phyloP scores from a whole-genome alignment of 1,140 invertebrate species.

The Magallana ariakensis region DNA sequence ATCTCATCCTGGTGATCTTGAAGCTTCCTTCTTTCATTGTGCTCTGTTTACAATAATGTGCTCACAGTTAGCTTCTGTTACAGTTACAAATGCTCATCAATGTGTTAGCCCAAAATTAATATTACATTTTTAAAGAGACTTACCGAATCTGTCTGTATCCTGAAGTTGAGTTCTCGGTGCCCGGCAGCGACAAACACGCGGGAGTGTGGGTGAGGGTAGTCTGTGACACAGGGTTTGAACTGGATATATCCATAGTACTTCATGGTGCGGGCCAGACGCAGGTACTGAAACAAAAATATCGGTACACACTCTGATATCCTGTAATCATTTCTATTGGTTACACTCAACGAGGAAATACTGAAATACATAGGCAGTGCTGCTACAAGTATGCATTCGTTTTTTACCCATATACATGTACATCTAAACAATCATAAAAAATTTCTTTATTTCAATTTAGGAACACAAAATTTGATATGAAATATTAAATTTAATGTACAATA shows the following conservation, averaged over 20 bases:
- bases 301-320: neutral
- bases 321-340: too few relatives aligned
- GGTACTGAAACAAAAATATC: conserved; percentile 86
- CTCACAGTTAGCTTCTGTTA: neutral
- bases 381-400: too few relatives aligned
- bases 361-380: too few relatives aligned
- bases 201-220: conserved; percentile 87
- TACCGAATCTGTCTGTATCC: conserved; percentile 76
- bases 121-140: conserved; percentile 48
- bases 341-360: too few relatives aligned
- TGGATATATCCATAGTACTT: conserved; percentile 95
- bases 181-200: conserved; percentile 87
- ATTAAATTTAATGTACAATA: too few relatives aligned
- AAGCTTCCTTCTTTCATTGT: conserved; percentile 89
- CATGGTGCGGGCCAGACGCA: conserved; percentile 88
- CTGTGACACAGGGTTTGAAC: conserved; percentile 87
- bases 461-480: too few relatives aligned
- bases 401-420: too few relatives aligned
- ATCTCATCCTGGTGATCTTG: conserved; percentile 96
- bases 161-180: conserved; percentile 88
- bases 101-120: neutral
- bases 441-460: too few relatives aligned
- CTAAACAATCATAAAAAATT: too few relatives aligned
- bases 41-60: conserved; percentile 72
- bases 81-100: too few relatives aligned